Evolutionary conservation across 2,888 invertebrate genomes (phyloP), one percentile per base, ranked within the genome.

Genomic region (Holacanthella duospinosa): DNA sequence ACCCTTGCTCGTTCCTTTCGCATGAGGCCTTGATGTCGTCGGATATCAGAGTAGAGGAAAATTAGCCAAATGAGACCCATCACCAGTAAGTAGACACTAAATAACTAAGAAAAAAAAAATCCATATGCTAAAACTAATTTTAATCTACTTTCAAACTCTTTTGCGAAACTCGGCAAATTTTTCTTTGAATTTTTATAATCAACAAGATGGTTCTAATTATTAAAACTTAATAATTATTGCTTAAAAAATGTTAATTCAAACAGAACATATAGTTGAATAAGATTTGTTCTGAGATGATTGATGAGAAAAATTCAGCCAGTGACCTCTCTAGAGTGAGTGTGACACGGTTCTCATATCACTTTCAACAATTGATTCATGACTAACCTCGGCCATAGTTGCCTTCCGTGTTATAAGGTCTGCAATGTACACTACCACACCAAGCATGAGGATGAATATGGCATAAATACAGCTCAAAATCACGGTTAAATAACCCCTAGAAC

Each of bases 401-500:
- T 77, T 74, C 24, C 77, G 77, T 6, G 81, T 68, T 61, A 85
- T 78, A 55, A 84, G 77, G 74, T 86, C 85, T 57, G 82, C 81
- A 29, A 85, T 75, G 72, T 85, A 85, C 36, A 86, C 79, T 2
- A 86, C 82, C 6, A 84, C 71, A 29, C 87, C 87, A 28, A 86
- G 76, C 27, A 86, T 84, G 2, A 87, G 81, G 65, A 87, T 75
- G 70, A 86, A 79, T 67, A 86, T 81, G 53, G 85, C 85, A 73
- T 87, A 87, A 73, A 85, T 82, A 66, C 83, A 82, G 75, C 86
- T 86, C 69, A 84, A 75, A 60, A 84, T 82, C 58, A 82, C 78
- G 2, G 84, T 82, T 67, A 85, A 74, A 73, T 83, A 82, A 73
- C 80, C 80, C 69, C 86, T 86, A 79, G n/a, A 66, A 66, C 59